Conservation (phyloP, 2,797 vertebrate genomes). For the Ataeniobius toweri region DNA sequence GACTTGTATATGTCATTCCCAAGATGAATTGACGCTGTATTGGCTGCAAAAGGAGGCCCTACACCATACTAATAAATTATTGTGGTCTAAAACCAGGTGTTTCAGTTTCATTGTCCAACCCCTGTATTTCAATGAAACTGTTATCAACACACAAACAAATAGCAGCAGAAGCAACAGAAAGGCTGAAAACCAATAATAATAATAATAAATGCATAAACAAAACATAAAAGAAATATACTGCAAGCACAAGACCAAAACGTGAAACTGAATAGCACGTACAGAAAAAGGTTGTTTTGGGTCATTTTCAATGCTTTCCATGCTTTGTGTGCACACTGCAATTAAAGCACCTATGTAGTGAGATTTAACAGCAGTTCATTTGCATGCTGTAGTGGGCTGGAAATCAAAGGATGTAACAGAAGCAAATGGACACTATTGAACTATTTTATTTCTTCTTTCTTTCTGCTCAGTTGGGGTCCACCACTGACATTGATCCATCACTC, state of each 20-base stretch:
- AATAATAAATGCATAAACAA: not conserved
- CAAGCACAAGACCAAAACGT: not conserved
- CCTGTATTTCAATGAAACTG: too few relatives aligned
- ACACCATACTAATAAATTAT: too few relatives aligned
- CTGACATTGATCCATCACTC: conserved; percentile 42
- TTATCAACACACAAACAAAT: too few relatives aligned
- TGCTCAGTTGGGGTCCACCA: conserved; percentile 11
- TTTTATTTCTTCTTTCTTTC: not conserved
- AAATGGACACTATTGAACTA: conserved; percentile 1
- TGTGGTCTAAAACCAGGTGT: too few relatives aligned
- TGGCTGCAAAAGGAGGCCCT: too few relatives aligned
- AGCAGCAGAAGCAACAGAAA: conserved; percentile 10
- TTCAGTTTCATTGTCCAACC: too few relatives aligned
- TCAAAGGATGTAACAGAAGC: conserved; percentile 28
- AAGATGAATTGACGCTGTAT: too few relatives aligned
- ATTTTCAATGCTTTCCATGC: conserved; percentile 25
- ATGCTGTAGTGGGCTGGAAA: conserved; percentile 50
- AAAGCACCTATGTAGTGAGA: conserved; percentile 56
- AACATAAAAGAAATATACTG: not conserved
- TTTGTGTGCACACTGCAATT: conserved; percentile 42
- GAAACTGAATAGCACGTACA: not conserved
- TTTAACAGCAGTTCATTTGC: conserved; percentile 56
- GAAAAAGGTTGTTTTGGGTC: not conserved
- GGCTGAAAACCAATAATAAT: not conserved
- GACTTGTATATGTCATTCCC: too few relatives aligned